Base-by-base conservation (phyloP, 1,140 invertebrate genomes). In the Oryctes rhinoceros region DNA sequence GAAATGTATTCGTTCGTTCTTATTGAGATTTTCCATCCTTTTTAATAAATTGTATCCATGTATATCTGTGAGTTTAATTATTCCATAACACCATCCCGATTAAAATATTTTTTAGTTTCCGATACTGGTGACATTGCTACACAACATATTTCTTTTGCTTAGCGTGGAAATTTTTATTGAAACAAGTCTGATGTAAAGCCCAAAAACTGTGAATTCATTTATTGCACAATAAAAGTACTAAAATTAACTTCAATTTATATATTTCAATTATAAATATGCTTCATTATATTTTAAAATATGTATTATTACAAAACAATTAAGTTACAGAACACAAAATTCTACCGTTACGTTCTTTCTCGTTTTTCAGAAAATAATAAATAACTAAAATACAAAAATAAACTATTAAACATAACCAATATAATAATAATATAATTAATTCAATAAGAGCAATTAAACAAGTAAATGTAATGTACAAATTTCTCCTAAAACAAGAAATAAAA, bases 231-330 rank as follows among this genome's bases (percentile, higher is more conserved):
- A 44, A 44, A 44, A 44, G 39, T 44, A 44, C 5, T 44, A 44
- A 44, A 30, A 67, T 71, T 37, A 71, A 71, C 65, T 71, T 71
- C 65, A 35, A 30, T 71, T 71, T 71, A 71, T 71, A 71, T 71
- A 71, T 71, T 71, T 71, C 65, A 71, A 71, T 71, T 71, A 71
- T 71, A 71, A 71, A 71, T 71, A 71, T 71, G 65, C 35, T 71
- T 71, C 65, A 71, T 20, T 24, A 37, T 71, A 71, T 71, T 71
- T 71, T 71, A 71, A 71, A 71, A 71, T 71, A 71, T 71, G 24
- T 37, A 37, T 71, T 71, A 71, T 71, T 71, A 71, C 65, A 71
- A 71, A 71, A 71, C 65, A 71, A 71, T 71, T 71, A 71, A 71
- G 65, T 71, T 71, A 71, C 35, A 71, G 65, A 71, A 71, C 65